These are phyloP conservation scores for Sebastes ruberrimus DNA, from an alignment of 2,797 vertebrate genomes.

Conservation along the genomic window DNA sequence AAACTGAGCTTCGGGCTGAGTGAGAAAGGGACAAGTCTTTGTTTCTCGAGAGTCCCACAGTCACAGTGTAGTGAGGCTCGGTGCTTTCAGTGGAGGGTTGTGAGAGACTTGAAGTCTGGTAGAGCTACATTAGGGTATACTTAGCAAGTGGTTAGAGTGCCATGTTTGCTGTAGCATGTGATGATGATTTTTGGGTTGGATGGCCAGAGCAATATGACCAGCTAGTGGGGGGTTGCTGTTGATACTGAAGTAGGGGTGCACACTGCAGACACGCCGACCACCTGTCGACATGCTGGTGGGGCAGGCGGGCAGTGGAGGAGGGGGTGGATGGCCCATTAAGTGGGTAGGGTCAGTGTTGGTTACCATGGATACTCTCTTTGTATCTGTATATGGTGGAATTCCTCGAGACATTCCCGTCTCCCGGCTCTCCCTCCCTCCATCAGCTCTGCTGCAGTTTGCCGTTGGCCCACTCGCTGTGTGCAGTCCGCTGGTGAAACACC, in stretches of 20 bases:
- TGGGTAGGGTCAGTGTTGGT: conserved; percentile 60
- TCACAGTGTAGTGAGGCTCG: background rate
- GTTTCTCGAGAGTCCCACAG: conserved; percentile 34
- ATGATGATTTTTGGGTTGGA: background rate
- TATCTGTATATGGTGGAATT: conserved; percentile 63
- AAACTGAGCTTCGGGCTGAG: conserved; percentile 8
- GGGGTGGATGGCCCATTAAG: conserved; percentile 38
- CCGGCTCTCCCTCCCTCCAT: background rate
- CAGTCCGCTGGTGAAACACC: conserved; percentile 59
- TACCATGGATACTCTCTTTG: conserved; percentile 68
- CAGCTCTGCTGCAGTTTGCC: conserved; percentile 30
- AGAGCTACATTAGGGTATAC: background rate
- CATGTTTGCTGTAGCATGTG: background rate
- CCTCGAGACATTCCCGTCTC: conserved; percentile 23
- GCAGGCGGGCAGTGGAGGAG: conserved; percentile 12
- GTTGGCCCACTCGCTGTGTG: conserved; percentile 52
- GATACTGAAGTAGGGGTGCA: conserved; percentile 41
- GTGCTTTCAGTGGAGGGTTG: background rate
- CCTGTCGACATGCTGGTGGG: conserved; percentile 70
- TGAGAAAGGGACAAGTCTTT: conserved; percentile 9
- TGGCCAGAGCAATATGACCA: conserved; percentile 7
- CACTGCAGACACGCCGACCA: conserved; percentile 63
- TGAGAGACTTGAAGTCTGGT: conserved; percentile 13
- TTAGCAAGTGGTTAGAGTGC: background rate
- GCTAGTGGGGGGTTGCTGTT: conserved; percentile 21